Evolutionary conservation across 2,888 invertebrate genomes (phyloP).

Genomic region (Andrena bucephala): DNA sequence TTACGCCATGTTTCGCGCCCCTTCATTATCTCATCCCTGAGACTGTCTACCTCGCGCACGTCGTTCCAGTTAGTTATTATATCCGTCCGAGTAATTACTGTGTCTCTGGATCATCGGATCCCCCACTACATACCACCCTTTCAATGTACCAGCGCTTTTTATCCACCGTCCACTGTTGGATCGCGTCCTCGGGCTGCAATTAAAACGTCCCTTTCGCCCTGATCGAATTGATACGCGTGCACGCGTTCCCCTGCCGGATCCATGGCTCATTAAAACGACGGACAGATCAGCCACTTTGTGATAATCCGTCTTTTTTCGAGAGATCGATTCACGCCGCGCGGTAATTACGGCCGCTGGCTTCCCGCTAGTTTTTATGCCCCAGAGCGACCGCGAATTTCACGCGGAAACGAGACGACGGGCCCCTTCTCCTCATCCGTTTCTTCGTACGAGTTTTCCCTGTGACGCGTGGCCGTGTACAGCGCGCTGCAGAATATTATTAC

Average conservation of each 20-base stretch:
- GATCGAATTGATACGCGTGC: constrained; percentile 58
- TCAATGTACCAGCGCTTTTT: constrained; percentile 29
- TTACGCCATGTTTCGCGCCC: constrained; percentile 22
- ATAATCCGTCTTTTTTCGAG: constrained; percentile 37
- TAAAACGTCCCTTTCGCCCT: constrained; percentile 52
- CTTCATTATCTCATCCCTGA: background rate
- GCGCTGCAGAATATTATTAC: no score
- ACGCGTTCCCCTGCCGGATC: constrained; percentile 41
- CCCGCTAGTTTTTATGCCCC: constrained; percentile 48
- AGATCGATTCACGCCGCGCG: constrained; percentile 36
- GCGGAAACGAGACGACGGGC: constrained; percentile 29
- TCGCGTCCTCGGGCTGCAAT: constrained; percentile 49
- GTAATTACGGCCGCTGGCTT: constrained; percentile 64
- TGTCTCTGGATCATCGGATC: constrained; percentile 37
- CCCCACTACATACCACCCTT: background rate
- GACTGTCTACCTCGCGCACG: constrained; percentile 13
- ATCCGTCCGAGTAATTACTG: constrained; percentile 50
- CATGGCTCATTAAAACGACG: constrained; percentile 52
- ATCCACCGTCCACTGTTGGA: constrained; percentile 28
- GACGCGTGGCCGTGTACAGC: background rate
- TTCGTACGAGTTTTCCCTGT: constrained; percentile 28
- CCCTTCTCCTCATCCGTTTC: constrained; percentile 15
- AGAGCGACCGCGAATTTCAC: constrained; percentile 55
- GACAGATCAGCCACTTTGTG: constrained; percentile 63
- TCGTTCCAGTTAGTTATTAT: constrained; percentile 43